Base-by-base conservation (phyloP, 2,797 vertebrate genomes). In the Knipowitschia caucasica region DNA sequence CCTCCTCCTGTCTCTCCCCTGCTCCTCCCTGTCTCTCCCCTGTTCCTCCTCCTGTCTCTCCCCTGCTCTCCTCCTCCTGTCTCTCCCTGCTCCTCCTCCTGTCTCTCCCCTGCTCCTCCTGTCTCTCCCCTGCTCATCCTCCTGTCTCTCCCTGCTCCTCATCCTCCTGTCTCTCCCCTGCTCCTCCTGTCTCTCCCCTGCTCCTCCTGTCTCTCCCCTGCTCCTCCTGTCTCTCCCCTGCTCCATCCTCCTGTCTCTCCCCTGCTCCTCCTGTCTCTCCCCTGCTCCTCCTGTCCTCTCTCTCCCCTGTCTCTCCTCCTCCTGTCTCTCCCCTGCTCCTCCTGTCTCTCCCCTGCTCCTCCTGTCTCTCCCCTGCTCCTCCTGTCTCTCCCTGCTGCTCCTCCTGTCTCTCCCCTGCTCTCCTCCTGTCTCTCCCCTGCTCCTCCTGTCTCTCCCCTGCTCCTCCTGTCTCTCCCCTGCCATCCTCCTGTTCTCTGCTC, bases 71-170 rank as follows among this genome's bases (percentile, higher is more conserved):
- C 8, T 31, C 8, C 30, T 9, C 12, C 8, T 9, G 8, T 31
- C 10, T 10, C 10, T 31, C 30, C 9, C 1, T 3, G 1, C 30
- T 31, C 30, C 3, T 11, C 3, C 30, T 3, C 12, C 3, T 10
- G 8, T 31, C 30, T 10, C 72, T 72, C 53, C 59, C 60, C 4
- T 53, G 59, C 52, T 38, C 14, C 50, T 35, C 4, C 51, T 60
- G 50, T 40, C 14, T 49, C 49, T 51, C 10, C 30, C 56, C 20
- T 26, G n/a, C 14, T 35, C 34, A 53, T 5, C 7, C 7, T 35
- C 34, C 4, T 29, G 1, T 29, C 4, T 29, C 26, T 29, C 26
- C 26, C 9, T 9, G 5, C 9, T 1, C 4, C 26, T 29, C 26
- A 6, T 9, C 9, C 26, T 2, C 4, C 4, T 30, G 2, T 33